A percentile compares a stretch with the other conserved stretches of the same genome.
phyloP scores from a whole-genome alignment of 2,888 invertebrate species.

The Tethea ocularis region DNA sequence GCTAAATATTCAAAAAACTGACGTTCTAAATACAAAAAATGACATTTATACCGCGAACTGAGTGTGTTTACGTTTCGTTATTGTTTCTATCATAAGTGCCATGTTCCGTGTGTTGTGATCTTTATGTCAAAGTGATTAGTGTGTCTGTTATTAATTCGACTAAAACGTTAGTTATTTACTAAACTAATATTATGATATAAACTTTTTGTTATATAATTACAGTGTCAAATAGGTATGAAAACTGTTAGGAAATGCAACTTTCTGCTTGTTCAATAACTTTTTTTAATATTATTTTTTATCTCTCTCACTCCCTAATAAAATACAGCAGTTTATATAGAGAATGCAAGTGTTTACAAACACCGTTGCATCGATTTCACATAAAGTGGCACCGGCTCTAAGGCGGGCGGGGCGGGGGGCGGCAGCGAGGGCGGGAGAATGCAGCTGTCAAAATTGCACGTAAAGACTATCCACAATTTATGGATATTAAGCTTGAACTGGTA shows the following conservation, averaged over 20 bases:
- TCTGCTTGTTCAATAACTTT: slow-evolving; percentile 9
- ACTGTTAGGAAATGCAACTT: neutral
- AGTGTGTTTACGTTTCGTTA: neutral
- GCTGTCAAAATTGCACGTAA: slow-evolving; percentile 20
- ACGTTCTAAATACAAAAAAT: slow-evolving; percentile 20
- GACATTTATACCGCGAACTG: slow-evolving; percentile 13
- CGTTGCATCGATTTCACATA: slow-evolving; percentile 82
- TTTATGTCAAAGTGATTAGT: neutral
- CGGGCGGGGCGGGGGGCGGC: slow-evolving; percentile 18
- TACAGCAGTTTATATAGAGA: slow-evolving; percentile 25
- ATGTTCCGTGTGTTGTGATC: neutral
- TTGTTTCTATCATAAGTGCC: neutral
- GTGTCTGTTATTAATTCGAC: neutral
- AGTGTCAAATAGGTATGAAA: neutral
- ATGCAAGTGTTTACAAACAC: slow-evolving; percentile 81
- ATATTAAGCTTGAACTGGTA: neutral
- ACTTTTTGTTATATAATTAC: neutral
- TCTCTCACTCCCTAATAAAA: slow-evolving; percentile 27
- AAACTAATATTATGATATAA: neutral
- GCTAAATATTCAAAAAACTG: slow-evolving; percentile 44
- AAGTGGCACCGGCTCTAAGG: slow-evolving; percentile 47
- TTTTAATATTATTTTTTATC: neutral
- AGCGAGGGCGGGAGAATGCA: slow-evolving; percentile 29
- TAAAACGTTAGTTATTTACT: neutral
- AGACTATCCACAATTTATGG: neutral